A percentile compares a stretch with the other conserved stretches of the same genome.
phyloP scores from a whole-genome alignment of 2,888 invertebrate species.

The Drosophila cognata region DNA sequence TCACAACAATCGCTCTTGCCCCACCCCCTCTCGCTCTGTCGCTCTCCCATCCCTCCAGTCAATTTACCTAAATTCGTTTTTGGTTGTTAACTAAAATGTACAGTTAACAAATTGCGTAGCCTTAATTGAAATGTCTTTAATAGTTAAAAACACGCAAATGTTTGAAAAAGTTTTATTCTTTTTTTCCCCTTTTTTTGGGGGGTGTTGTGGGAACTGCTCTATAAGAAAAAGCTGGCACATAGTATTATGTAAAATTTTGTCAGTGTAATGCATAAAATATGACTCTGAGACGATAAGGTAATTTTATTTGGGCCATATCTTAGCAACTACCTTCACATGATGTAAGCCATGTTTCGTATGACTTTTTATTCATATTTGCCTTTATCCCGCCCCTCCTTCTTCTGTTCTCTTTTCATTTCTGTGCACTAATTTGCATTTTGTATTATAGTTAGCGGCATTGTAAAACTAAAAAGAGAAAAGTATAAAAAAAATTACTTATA shows the following conservation, averaged over 20 bases:
- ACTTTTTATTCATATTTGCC: slow-evolving; percentile 35
- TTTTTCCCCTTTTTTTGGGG: background rate
- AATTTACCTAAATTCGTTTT: slow-evolving; percentile 13
- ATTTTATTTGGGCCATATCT: slow-evolving; percentile 25
- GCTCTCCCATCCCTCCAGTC: background rate
- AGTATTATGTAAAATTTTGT: slow-evolving; percentile 27
- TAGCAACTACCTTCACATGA: slow-evolving; percentile 38
- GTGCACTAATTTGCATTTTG: slow-evolving; percentile 70
- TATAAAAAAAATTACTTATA: slow-evolving; percentile 58
- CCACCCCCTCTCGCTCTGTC: background rate
- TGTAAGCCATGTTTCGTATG: slow-evolving; percentile 54
- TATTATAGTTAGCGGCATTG: slow-evolving; percentile 50
- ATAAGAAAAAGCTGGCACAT: slow-evolving; percentile 1
- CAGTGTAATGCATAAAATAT: slow-evolving; percentile 21
- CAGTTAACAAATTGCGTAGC: slow-evolving; percentile 50
- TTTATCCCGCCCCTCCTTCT: slow-evolving; percentile 4
- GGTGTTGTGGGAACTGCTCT: slow-evolving; percentile 46
- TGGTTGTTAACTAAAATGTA: slow-evolving; percentile 21
- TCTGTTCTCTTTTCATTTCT: slow-evolving; percentile 11
- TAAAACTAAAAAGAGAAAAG: slow-evolving; percentile 12
- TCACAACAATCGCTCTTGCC: slow-evolving; percentile 40
- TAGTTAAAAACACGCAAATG: slow-evolving; percentile 55
- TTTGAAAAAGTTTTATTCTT: slow-evolving; percentile 9
- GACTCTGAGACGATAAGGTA: slow-evolving; percentile 18
- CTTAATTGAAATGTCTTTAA: slow-evolving; percentile 63